Percentiles rank a stretch among this genome's conserved stretches.
phyloP scores from a whole-genome alignment of 1,140 invertebrate species.

The Tetragonula clypearis region DNA sequence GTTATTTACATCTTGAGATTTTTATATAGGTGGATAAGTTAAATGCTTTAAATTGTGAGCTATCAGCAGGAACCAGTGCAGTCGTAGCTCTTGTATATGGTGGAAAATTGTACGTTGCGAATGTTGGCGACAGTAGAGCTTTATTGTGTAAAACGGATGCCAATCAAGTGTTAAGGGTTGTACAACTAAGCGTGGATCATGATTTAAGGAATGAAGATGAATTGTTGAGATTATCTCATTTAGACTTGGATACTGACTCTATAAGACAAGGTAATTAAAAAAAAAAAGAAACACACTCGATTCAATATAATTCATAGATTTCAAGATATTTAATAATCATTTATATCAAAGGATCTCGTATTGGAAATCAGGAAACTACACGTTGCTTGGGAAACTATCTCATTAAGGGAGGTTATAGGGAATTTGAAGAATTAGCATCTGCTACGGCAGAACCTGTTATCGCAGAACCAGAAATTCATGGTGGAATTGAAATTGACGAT shows the following conservation, averaged over 20 bases:
- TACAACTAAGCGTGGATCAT: slow-evolving; percentile 92
- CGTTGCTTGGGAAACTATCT: slow-evolving; percentile 95
- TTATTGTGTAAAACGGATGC: slow-evolving; percentile 91
- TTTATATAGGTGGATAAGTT: slow-evolving; percentile 83
- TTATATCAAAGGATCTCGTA: slow-evolving; percentile 81
- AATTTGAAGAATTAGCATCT: slow-evolving; percentile 87
- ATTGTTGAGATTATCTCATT: slow-evolving; percentile 86
- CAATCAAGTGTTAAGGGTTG: slow-evolving; percentile 90
- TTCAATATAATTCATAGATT: not conserved
- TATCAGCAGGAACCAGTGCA: slow-evolving; percentile 89
- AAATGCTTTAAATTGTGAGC: slow-evolving; percentile 84
- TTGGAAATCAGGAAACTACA: slow-evolving; percentile 89
- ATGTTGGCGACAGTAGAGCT: slow-evolving; percentile 91
- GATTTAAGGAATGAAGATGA: slow-evolving; percentile 93
- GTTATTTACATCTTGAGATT: slow-evolving; percentile 30
- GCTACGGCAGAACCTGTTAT: slow-evolving; percentile 91
- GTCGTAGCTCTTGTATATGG: slow-evolving; percentile 90
- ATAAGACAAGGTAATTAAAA: slow-evolving; percentile 83
- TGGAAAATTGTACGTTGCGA: slow-evolving; percentile 90
- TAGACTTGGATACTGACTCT: slow-evolving; percentile 87
- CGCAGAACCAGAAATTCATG: slow-evolving; percentile 91
- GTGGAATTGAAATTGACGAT: slow-evolving; percentile 90
- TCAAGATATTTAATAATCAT: slow-evolving; percentile 19
- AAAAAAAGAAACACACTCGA: slow-evolving; percentile 8
- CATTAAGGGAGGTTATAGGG: slow-evolving; percentile 93